Conservation (phyloP, 2,888 invertebrate genomes). For the Gryllus longicercus region DNA sequence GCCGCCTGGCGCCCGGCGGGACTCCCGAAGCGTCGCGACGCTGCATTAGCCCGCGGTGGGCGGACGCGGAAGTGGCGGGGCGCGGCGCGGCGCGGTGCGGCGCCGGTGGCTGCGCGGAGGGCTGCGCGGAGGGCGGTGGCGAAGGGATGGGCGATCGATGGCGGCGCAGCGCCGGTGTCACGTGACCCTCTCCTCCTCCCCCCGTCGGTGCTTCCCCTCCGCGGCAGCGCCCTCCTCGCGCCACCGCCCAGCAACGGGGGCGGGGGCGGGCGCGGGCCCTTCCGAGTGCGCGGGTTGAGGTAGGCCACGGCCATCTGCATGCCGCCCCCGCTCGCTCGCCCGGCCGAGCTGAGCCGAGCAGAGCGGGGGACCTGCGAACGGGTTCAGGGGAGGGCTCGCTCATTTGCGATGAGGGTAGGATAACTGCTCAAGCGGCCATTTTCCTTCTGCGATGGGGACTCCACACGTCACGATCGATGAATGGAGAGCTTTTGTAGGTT, state of each 20-base stretch:
- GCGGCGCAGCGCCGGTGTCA: background rate
- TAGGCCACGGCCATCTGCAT: background rate
- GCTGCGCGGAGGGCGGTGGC: background rate
- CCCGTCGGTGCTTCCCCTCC: background rate
- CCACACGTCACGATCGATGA: no score
- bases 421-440: no score
- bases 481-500: no score
- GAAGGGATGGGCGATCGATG: conserved; percentile 24
- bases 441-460: no score
- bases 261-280: background rate
- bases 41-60: no score
- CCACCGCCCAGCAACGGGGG: background rate
- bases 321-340: background rate
- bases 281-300: background rate
- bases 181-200: background rate
- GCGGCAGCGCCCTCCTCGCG: background rate
- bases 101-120: no score
- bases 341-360: background rate
- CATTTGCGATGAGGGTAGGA: no score
- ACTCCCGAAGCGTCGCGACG: no score
- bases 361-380: background rate
- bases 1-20: no score
- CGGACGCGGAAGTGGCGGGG: no score
- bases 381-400: no score
- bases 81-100: no score